Evolutionary conservation across 2,797 vertebrate genomes (phyloP), one percentile per base, ranked within the genome.

Genomic region (Tarsius wallacei): DNA sequence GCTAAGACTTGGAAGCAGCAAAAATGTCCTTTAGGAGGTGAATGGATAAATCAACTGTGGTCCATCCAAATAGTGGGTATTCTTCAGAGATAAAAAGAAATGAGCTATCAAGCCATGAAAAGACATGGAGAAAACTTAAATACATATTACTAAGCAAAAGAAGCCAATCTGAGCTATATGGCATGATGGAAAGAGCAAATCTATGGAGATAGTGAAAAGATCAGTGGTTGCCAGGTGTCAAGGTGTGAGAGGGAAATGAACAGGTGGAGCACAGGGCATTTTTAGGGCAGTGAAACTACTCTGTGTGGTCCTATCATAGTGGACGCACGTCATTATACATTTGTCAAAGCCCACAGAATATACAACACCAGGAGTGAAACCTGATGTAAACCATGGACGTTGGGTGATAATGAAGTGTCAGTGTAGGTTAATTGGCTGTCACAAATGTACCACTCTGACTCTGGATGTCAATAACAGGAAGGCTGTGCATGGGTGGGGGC

Each of bases 161-260:
- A 93, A 76, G 28, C 10, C n/a, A 49, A 11, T 71, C 22, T 33
- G 71, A 15, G 26, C 28, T n/a, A 8, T 42, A 16, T 55, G 61
- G 47, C 42, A 14, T 63, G 53, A 78, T 82, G 28, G 59, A 70
- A 66, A 77, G 61, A 77, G 33, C 24, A 66, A 22, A 95, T 28
- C 11, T 59, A 0, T 61, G 24, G 24, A 74, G 15, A 21, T 1
- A 17, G 7, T 42, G 47, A 61, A 68, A 83, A 33, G 26, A 9
- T 53, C 4, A 3, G 24, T 42, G 63, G 33, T 61, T 42, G 19
- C 51, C 22, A 42, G 42, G 42, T 42, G 42, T 42, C 42, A 42
- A 42, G 0, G 12, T 0, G 19, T 17, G 36, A 5, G n/a, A 47
- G 47, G 13, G 0, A 2, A 33, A 15, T 26, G 31, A 36, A 10